Evolutionary conservation across 2,113 vertebrate genomes (phyloP).

Genomic region (Cynopterus brachyotis): DNA sequence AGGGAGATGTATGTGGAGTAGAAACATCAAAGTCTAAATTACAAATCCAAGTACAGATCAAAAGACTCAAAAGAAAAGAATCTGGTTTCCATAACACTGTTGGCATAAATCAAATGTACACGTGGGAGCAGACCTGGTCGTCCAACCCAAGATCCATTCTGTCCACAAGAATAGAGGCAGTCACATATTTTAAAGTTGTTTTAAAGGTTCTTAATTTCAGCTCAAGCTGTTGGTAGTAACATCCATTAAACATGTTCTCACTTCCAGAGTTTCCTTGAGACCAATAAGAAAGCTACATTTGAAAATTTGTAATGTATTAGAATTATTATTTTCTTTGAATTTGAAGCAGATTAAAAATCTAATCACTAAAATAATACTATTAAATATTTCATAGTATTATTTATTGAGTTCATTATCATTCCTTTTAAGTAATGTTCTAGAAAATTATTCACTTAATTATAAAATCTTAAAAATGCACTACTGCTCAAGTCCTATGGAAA

Average conservation of each 20-base stretch:
- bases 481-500: neutral
- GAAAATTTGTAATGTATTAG: neutral
- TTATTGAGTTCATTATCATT: neutral
- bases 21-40: neutral
- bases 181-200: neutral
- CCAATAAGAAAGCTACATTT: neutral
- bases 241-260: neutral
- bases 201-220: neutral
- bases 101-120: neutral
- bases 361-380: neutral
- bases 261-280: neutral
- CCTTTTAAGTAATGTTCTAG: neutral
- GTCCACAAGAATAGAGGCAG: neutral
- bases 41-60: neutral
- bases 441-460: neutral
- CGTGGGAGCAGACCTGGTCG: neutral
- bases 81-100: neutral
- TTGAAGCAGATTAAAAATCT: neutral
- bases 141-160: neutral
- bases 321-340: neutral
- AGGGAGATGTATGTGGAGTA: no score
- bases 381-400: neutral
- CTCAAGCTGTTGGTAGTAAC: neutral
- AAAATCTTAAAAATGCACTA: neutral
- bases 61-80: neutral